Evolutionary conservation across 2,113 vertebrate genomes (phyloP).

Genomic region (Silurus glanis): DNA sequence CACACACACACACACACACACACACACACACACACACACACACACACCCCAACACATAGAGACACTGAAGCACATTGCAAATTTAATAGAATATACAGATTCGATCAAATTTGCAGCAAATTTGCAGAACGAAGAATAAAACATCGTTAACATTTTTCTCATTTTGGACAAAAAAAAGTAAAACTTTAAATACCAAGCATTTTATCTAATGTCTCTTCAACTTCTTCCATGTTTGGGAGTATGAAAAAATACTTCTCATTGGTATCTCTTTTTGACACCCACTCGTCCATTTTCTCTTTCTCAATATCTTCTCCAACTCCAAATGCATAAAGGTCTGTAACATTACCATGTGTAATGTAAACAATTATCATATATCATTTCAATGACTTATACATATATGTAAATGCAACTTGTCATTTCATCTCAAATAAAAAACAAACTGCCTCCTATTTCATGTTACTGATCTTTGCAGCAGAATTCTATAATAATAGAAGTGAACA

Average conservation of each 20-base stretch:
- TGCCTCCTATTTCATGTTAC: not conserved
- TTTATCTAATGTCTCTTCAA: slow-evolving; percentile 65
- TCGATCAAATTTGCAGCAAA: not conserved
- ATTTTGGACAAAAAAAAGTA: too few relatives aligned
- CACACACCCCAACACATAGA: too few relatives aligned
- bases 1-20: too few relatives aligned
- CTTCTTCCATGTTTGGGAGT: not conserved
- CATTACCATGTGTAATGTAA: not conserved
- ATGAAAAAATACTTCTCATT: slow-evolving; percentile 63
- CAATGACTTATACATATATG: not conserved
- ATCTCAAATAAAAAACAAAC: not conserved
- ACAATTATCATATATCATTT: not conserved
- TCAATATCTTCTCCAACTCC: slow-evolving; percentile 60
- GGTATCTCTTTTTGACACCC: slow-evolving; percentile 50
- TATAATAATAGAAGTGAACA: not conserved
- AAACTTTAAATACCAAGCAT: slow-evolving; percentile 67
- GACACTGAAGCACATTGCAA: not conserved
- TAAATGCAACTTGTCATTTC: not conserved
- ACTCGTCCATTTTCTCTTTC: slow-evolving; percentile 52
- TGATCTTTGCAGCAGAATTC: not conserved
- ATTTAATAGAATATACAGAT: not conserved
- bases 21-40: too few relatives aligned
- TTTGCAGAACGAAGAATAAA: too few relatives aligned
- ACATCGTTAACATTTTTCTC: too few relatives aligned
- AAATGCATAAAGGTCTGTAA: slow-evolving; percentile 74